Evolutionary conservation across 2,797 vertebrate species (phyloP).

Genomic region (Urocyon cinereoargenteus): DNA sequence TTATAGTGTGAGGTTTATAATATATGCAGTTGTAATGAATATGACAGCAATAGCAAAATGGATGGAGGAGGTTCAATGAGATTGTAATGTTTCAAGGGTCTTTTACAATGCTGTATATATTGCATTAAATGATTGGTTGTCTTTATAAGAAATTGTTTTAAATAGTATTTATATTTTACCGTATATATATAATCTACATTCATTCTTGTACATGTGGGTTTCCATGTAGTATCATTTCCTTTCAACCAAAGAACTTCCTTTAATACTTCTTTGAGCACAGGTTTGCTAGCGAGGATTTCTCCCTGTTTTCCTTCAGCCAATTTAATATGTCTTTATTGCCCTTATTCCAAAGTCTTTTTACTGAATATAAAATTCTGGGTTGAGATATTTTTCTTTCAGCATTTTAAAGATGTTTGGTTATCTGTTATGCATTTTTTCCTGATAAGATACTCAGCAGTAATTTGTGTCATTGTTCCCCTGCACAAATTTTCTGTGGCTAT

Average conservation of each 20-base stretch:
- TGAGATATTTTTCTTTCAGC: neutral
- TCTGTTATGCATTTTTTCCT: neutral
- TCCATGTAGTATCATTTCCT: neutral
- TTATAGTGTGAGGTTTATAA: neutral
- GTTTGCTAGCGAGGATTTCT: neutral
- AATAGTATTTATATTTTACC: neutral
- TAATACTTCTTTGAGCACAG: neutral
- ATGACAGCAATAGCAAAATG: neutral
- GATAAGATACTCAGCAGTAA: neutral
- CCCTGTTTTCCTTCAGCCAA: neutral
- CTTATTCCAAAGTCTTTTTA: constrained; percentile 1
- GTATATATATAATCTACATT: neutral
- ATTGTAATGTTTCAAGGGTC: neutral
- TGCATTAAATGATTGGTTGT: neutral
- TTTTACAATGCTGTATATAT: neutral
- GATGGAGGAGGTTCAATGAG: neutral
- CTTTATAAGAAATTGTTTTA: neutral
- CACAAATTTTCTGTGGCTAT: neutral
- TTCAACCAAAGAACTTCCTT: neutral
- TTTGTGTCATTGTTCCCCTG: neutral
- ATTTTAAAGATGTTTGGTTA: neutral
- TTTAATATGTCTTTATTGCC: neutral
- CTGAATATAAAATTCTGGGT: neutral
- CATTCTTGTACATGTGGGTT: neutral
- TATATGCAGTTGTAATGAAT: neutral